A percentile compares a stretch with the other conserved stretches of the same genome.
These are phyloP conservation scores for Caenorhabditis auriculariae DNA, from an alignment of 2,888 invertebrate species.

Conservation along the genomic window DNA sequence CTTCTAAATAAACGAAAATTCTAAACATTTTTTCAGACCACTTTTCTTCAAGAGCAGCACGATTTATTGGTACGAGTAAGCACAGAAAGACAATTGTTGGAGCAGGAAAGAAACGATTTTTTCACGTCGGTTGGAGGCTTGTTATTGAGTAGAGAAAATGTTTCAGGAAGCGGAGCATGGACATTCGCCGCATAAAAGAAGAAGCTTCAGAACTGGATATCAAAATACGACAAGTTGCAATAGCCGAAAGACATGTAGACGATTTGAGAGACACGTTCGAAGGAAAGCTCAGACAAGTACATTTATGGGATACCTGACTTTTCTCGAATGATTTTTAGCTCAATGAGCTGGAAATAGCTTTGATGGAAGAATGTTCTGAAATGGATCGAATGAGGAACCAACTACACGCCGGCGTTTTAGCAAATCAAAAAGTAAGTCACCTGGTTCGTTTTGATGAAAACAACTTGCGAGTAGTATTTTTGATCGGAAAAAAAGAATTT, in stretches of 20 bases:
- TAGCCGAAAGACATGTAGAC: conserved; percentile 31
- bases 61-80: conserved; percentile 54
- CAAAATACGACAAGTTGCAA: conserved; percentile 42
- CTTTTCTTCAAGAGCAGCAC: conserved; percentile 51
- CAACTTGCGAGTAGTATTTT: too few species aligned
- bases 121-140: conserved; percentile 11
- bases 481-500: conserved; percentile 7
- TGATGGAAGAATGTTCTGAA: conserved; percentile 44
- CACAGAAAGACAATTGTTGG: conserved; percentile 47
- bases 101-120: conserved; percentile 39
- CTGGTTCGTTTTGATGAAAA: neutral
- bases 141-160: neutral
- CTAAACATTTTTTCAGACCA: conserved; percentile 21
- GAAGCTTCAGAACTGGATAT: conserved; percentile 50
- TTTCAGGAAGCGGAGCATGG: conserved; percentile 28
- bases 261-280: conserved; percentile 32
- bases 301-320: neutral
- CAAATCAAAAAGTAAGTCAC: too few species aligned
- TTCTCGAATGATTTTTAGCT: conserved; percentile 15
- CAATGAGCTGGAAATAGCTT: conserved; percentile 32
- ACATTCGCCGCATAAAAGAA: conserved; percentile 41
- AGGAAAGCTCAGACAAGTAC: conserved; percentile 34
- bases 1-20: neutral
- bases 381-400: conserved; percentile 35
- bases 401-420: too few species aligned